These are phyloP conservation scores for Saturnia japonica DNA, from an alignment of 2,888 invertebrate species.

Conservation along the genomic window DNA sequence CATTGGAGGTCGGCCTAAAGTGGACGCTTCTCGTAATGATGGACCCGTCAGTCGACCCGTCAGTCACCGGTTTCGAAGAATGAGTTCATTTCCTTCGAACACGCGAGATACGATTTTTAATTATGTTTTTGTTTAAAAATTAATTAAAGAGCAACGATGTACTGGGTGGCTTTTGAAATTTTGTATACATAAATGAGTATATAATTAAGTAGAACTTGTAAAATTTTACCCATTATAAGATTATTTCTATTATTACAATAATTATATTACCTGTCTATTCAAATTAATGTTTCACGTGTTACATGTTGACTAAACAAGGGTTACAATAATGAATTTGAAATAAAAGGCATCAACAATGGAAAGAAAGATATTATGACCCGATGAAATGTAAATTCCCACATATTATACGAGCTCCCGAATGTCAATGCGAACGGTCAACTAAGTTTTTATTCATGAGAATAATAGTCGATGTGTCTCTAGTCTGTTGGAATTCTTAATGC, in stretches of 20 bases:
- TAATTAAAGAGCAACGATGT: conserved; percentile 73
- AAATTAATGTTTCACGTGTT: conserved; percentile 48
- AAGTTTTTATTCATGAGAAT: conserved; percentile 66
- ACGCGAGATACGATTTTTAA: conserved; percentile 81
- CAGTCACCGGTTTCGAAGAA: conserved; percentile 76
- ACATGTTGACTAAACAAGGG: conserved; percentile 21
- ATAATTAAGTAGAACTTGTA: conserved; percentile 64
- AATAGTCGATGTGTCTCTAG: conserved; percentile 63
- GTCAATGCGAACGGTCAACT: conserved; percentile 58
- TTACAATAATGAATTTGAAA: conserved; percentile 47
- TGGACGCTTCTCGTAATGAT: conserved; percentile 69
- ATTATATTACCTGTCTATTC: conserved; percentile 54
- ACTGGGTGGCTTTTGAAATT: conserved; percentile 56
- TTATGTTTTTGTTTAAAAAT: conserved; percentile 81
- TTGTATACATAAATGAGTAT: conserved; percentile 71
- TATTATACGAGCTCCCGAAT: conserved; percentile 63
- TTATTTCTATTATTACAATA: conserved; percentile 28
- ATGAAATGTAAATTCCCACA: conserved; percentile 63
- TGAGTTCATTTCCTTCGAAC: conserved; percentile 82
- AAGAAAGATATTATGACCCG: conserved; percentile 43
- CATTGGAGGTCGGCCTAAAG: conserved; percentile 50
- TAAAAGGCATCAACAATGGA: conserved; percentile 38
- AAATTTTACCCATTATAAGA: conserved; percentile 44
- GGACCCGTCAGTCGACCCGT: conserved; percentile 74
- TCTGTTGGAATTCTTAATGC: conserved; percentile 38